A percentile compares a stretch with the other conserved stretches of the same genome.
Conservation (phyloP, 2,113 vertebrate genomes). For the Gila orcuttii region DNA sequence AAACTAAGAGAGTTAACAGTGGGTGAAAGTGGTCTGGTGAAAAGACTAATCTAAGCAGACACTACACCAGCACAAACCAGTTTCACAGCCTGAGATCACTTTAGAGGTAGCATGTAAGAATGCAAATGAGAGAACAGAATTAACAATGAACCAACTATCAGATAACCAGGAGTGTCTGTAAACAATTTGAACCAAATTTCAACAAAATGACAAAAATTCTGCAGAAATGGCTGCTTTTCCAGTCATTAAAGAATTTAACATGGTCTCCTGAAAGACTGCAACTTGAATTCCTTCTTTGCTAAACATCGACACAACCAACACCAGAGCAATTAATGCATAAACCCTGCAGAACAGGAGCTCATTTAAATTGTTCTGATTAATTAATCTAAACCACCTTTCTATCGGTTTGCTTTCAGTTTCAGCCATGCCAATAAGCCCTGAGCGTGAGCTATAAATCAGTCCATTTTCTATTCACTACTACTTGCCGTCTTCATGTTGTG, state of each 20-base stretch:
- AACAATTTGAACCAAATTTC: no score
- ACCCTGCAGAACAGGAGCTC: not conserved
- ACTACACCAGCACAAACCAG: not conserved
- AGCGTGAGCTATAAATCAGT: not conserved
- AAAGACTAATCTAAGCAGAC: not conserved
- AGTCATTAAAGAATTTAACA: not conserved
- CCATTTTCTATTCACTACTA: not conserved
- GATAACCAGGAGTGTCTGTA: not conserved
- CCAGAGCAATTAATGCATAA: not conserved
- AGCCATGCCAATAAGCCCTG: not conserved
- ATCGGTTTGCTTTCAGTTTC: not conserved
- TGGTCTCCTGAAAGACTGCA: not conserved
- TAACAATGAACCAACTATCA: not conserved
- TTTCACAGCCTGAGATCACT: not conserved
- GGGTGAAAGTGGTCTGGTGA: not conserved
- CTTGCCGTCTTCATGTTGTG: not conserved
- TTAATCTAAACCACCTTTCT: not conserved
- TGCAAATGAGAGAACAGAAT: not conserved
- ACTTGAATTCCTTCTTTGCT: not conserved
- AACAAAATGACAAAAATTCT: not conserved
- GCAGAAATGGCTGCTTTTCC: not conserved
- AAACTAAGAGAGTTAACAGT: not conserved
- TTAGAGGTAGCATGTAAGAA: not conserved
- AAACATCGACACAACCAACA: not conserved
- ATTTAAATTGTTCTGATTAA: not conserved